Evolutionary conservation across 2,797 vertebrate genomes (phyloP).

Genomic region (Gallinago stenura): DNA sequence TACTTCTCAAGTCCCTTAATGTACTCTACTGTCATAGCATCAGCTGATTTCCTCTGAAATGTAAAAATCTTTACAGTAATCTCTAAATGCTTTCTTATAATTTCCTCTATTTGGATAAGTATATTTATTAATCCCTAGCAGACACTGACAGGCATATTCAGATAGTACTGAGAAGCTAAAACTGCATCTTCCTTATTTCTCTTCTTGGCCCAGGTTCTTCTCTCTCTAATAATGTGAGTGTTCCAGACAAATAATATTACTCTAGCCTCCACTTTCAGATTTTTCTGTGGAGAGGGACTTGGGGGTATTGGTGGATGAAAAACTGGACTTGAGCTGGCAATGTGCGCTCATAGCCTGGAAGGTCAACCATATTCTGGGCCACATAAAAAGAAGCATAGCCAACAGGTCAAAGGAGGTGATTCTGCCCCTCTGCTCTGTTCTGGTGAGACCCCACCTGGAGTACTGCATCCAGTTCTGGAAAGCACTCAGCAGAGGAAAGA

Average conservation of each 20-base stretch:
- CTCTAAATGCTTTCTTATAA: background rate
- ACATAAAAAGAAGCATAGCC: rapidly evolving
- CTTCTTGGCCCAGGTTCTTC: background rate
- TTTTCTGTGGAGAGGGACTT: background rate
- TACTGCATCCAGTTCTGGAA: rapidly evolving
- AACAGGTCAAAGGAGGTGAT: background rate
- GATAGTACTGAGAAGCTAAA: background rate
- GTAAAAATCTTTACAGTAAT: background rate
- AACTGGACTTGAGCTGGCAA: rapidly evolving
- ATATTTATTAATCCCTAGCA: background rate
- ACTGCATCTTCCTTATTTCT: background rate
- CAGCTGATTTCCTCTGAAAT: conserved; percentile 25
- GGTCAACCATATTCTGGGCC: rapidly evolving
- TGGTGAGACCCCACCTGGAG: background rate
- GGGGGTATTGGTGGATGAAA: background rate
- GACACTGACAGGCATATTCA: background rate
- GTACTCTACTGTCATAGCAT: background rate
- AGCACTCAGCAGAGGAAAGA: background rate
- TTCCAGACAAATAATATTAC: background rate
- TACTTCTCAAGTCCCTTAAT: background rate
- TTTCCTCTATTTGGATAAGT: background rate
- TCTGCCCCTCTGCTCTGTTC: background rate
- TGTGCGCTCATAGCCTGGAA: rapidly evolving
- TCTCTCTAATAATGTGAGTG: background rate
- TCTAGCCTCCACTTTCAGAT: background rate